Evolutionary conservation across 2,797 vertebrate genomes (phyloP).

Genomic region (Arnoldichthys spilopterus): DNA sequence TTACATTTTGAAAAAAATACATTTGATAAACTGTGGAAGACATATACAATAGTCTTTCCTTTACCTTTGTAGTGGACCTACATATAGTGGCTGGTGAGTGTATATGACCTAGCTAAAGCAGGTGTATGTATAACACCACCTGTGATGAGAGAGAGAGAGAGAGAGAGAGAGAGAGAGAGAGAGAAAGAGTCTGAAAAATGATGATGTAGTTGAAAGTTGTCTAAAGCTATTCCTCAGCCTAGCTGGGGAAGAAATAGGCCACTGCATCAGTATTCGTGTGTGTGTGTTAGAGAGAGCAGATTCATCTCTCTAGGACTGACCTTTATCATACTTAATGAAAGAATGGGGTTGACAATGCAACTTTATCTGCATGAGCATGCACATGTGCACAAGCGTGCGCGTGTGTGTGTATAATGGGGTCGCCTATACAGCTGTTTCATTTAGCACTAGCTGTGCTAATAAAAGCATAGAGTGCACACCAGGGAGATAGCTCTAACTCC

Average conservation of each 20-base stretch:
- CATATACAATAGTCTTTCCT: no score
- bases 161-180: no score
- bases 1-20: no score
- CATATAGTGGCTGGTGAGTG: no score
- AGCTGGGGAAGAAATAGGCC: neutral
- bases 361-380: neutral
- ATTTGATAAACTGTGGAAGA: no score
- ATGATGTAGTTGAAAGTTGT: neutral
- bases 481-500: slow-evolving; percentile 1
- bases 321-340: slow-evolving; percentile 25
- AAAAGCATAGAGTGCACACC: slow-evolving; percentile 9
- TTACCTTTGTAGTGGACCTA: no score
- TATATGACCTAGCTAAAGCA: no score
- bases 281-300: no score
- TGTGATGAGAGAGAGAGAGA: no score
- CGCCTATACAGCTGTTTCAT: slow-evolving; percentile 42
- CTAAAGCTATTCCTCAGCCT: neutral
- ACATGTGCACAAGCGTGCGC: neutral
- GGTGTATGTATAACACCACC: no score
- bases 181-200: neutral
- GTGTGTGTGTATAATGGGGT: slow-evolving; percentile 60
- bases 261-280: neutral
- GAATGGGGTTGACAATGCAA: neutral
- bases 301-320: neutral
- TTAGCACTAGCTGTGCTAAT: slow-evolving; percentile 20